Base-by-base conservation (phyloP, 1,140 invertebrate species). In the Zophobas atratus region DNA sequence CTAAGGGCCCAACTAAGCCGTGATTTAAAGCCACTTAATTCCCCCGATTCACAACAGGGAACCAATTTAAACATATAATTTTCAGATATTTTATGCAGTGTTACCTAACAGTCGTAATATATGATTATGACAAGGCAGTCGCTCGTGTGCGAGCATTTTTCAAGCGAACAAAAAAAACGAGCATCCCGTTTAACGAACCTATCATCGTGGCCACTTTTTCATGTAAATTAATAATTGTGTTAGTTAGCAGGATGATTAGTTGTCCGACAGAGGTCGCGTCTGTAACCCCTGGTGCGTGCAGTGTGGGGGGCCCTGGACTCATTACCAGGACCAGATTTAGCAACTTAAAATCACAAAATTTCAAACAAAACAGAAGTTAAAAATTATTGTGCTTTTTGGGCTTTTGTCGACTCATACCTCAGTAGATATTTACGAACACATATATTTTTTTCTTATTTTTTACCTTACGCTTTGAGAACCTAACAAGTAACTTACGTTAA, bases 141-240 rank as follows among this genome's bases (percentile, higher is more conserved):
- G 60, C 60, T 67, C 60, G 60, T 67, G 60, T 67, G 38, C 33
- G 60, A 67, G 60, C 60, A 67, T 67, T 67, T 67, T 32, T 67
- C 60, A 67, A 67, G 36, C 60, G 33, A 67, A 67, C 60, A 67
- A 67, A 41, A 43, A 51, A 51, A 51, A 51, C 20, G 49, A 51
- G 8, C 60, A 36, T 1, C 38, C 72, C 72, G 72, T 75, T 75
- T 75, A 75, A 56, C 53, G 39, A 75, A 75, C 72, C 72, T 75
- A 75, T 75, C 53, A 75, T 75, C 53, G 46, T 57, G 55, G 35
- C 20, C 72, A 75, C 53, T 73, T 75, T 75, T 75, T 56, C 51
- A 75, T 57, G 55, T 41, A 75, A 75, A 75, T 75, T 75, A 75
- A 75, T 75, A 75, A 75, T 57, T 75, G 41, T 75, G 72, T 75